Percentiles rank a stretch among this genome's conserved stretches.
Evolutionary conservation across 1,140 invertebrate genomes (phyloP).

Genomic region (Zaprionus africanus): DNA sequence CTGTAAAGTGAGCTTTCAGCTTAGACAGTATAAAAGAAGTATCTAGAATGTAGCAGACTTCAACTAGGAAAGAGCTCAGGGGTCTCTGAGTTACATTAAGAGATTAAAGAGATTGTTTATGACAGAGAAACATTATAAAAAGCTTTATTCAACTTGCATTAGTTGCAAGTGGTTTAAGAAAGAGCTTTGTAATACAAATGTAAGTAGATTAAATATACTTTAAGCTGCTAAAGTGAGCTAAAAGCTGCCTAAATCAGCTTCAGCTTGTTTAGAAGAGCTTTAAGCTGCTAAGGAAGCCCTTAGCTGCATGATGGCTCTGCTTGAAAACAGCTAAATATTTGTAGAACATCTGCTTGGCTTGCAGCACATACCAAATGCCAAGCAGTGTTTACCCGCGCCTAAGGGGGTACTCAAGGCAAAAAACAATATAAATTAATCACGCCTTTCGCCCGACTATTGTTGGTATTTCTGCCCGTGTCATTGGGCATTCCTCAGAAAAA

Average conservation of each 20-base stretch:
- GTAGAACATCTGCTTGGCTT: background rate
- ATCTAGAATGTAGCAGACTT: too few species aligned
- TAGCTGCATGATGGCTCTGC: background rate
- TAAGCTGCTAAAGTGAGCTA: background rate
- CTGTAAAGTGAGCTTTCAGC: background rate
- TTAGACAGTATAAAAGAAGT: background rate
- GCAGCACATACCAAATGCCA: background rate
- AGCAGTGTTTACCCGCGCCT: background rate
- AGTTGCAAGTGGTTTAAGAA: background rate
- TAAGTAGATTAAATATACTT: background rate
- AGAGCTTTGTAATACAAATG: background rate
- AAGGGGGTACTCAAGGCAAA: background rate
- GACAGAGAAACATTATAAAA: too few species aligned
- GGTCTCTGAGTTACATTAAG: too few species aligned
- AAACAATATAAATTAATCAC: conserved; percentile 27
- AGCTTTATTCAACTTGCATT: background rate
- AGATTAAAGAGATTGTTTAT: too few species aligned
- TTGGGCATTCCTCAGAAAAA: conserved; percentile 23
- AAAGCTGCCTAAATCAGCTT: background rate
- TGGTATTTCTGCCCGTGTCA: conserved; percentile 34
- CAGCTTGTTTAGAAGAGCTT: background rate
- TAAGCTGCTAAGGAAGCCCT: background rate
- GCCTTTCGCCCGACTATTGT: conserved; percentile 1
- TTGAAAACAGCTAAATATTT: background rate
- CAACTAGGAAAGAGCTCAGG: too few species aligned